Base-by-base conservation (phyloP, 2,113 vertebrate species). In the Callorhinus ursinus region DNA sequence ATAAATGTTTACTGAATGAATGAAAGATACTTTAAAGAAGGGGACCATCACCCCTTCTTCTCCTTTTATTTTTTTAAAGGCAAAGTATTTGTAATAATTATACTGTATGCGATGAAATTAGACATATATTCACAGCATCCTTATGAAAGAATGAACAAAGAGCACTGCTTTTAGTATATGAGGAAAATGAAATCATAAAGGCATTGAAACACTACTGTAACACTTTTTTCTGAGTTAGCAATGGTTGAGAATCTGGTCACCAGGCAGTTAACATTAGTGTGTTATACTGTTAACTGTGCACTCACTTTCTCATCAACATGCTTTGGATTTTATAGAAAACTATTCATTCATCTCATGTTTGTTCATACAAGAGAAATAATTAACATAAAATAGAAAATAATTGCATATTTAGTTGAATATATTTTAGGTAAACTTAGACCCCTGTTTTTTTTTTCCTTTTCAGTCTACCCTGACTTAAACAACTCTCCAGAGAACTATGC, bases 151-250 rank as follows among this genome's bases (percentile, higher is more conserved):
- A 59, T n/a, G 39, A 14, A 2, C 22, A 92, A 87, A 83, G 10
- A 77, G 18, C 5, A 84, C 82, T 18, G 81, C 4, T 55, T 94
- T 94, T 93, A 79, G 53, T 28, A 39, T 90, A 65, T 69, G 55
- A 95, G 15, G 26, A 86, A 90, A 97, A 93, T 71, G 18, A 91
- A 95, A 86, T 82, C 9, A 42, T 87, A 76, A 93, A 92, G 14
- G 14, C 21, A 87, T 82, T 94, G 22, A 94, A 83, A 96, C 31
- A 86, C 13, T 15, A 89, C 26, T 67, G 18, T 61, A 94, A 57
- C 22, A 93, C 80, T 94, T 84, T 51, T 88, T 26, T 88, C 10
- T 36, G 33, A 82, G 65, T 79, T 92, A 51, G 10, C 46, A 87
- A 13, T 91, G 51, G 7, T 86, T 91, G 79, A 91, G 63, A 77